Conservation (phyloP, 2,888 invertebrate species). For the Cylindroiulus punctatus region DNA sequence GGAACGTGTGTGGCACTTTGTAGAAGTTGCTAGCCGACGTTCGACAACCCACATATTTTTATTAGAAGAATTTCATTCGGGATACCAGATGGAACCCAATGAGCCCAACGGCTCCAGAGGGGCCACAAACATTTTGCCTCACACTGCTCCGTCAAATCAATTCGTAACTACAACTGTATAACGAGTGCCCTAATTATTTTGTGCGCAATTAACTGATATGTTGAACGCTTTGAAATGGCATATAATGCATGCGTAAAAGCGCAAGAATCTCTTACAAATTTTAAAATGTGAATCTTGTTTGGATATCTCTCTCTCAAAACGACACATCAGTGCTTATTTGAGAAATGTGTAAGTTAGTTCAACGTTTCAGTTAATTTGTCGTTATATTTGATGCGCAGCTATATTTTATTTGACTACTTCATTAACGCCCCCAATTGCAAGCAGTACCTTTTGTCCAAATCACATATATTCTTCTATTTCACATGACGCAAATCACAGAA, state of each 20-base stretch:
- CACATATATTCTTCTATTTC: slow-evolving; percentile 26
- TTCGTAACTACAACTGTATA: slow-evolving; percentile 27
- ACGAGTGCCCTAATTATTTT: slow-evolving; percentile 32
- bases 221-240: not conserved
- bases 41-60: not conserved
- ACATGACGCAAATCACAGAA: not conserved
- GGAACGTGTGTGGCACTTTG: not conserved
- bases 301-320: not conserved
- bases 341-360: not conserved
- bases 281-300: not conserved
- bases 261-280: slow-evolving; percentile 4
- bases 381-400: slow-evolving; percentile 4
- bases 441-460: not conserved
- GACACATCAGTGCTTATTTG: not conserved
- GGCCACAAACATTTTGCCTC: slow-evolving; percentile 13
- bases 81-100: not conserved
- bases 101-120: not conserved
- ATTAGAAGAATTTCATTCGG: not conserved
- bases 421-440: not conserved
- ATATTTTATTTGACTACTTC: not conserved
- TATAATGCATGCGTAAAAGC: not conserved
- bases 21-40: not conserved
- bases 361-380: not conserved
- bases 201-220: not conserved
- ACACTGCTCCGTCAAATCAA: slow-evolving; percentile 14